Evolutionary conservation across 2,113 vertebrate genomes (phyloP).

Genomic region (Noctilio leporinus): DNA sequence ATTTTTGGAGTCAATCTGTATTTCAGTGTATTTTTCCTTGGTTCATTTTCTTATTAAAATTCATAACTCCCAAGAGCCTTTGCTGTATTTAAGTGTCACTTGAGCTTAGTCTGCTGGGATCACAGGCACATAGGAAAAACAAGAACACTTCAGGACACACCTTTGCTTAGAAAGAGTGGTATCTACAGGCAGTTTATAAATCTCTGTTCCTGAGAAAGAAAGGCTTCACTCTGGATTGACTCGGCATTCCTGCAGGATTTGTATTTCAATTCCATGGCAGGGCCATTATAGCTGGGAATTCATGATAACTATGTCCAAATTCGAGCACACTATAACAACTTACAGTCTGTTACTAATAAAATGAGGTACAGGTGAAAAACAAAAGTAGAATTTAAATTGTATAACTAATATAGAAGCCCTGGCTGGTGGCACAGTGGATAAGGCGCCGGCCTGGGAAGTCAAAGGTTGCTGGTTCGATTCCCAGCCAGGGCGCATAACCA

Average conservation of each 20-base stretch:
- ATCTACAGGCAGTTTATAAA: constrained; percentile 9
- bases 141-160: not conserved
- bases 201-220: constrained; percentile 15
- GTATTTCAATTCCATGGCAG: not conserved
- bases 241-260: not conserved
- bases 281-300: not conserved
- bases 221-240: not conserved
- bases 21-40: not conserved
- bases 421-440: no score
- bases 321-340: not conserved
- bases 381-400: not conserved
- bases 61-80: not conserved
- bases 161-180: not conserved
- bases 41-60: constrained; percentile 36
- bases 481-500: no score
- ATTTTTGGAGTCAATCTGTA: not conserved
- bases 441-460: no score
- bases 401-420: not conserved
- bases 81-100: constrained; percentile 21
- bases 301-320: not conserved
- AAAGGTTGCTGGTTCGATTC: no score
- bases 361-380: not conserved
- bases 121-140: not conserved
- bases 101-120: constrained; percentile 14
- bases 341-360: not conserved